Percentiles rank a stretch among this genome's conserved stretches.
Conservation (phyloP, 2,888 invertebrate genomes). For the Asteroscopus sphinx region DNA sequence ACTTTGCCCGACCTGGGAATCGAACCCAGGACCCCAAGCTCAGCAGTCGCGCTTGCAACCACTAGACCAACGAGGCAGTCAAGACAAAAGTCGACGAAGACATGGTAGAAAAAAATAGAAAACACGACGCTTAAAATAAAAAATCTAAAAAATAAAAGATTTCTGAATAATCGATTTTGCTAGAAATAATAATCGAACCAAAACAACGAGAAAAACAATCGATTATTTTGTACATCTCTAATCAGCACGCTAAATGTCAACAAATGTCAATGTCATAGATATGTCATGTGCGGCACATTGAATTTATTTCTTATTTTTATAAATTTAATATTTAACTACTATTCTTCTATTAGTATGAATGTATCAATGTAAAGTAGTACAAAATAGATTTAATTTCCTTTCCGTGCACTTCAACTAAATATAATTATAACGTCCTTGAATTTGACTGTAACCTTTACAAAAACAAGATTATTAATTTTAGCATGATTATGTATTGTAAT, state of each 20-base stretch:
- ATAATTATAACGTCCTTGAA: slow-evolving; percentile 41
- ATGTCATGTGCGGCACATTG: slow-evolving; percentile 48
- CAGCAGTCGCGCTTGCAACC: too few relatives aligned
- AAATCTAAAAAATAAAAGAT: too few relatives aligned
- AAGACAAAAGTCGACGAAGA: too few relatives aligned
- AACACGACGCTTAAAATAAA: too few relatives aligned
- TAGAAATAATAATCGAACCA: too few relatives aligned
- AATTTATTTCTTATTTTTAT: slow-evolving; percentile 19
- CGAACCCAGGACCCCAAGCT: too few relatives aligned
- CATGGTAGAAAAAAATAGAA: too few relatives aligned
- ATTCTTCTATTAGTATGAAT: slow-evolving; percentile 16
- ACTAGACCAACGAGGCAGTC: too few relatives aligned
- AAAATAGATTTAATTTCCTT: slow-evolving; percentile 11
- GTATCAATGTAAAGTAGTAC: neutral
- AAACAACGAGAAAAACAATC: too few relatives aligned
- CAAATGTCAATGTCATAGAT: slow-evolving; percentile 19
- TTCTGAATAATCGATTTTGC: too few relatives aligned
- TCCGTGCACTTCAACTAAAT: neutral
- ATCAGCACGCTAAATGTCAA: neutral
- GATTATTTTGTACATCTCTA: neutral
- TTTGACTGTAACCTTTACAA: slow-evolving; percentile 49
- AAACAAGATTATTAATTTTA: slow-evolving; percentile 15
- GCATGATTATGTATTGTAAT: neutral
- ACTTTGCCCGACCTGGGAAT: too few relatives aligned
- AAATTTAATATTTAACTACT: slow-evolving; percentile 10